Conservation (phyloP, 2,888 invertebrate species). For the Trimorus sp. region DNA sequence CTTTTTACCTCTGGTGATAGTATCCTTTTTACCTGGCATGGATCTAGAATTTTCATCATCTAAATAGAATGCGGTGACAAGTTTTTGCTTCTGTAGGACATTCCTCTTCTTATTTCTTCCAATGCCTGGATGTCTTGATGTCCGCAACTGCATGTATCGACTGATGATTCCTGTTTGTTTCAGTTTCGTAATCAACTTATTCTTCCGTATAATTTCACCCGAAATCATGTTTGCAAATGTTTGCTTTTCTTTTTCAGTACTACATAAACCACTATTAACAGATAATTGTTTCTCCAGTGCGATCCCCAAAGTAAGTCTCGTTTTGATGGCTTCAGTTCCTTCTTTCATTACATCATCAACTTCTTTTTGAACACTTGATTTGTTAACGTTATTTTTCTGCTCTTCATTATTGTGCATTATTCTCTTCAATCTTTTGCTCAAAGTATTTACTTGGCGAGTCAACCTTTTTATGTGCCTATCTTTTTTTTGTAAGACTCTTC, state of each 20-base stretch:
- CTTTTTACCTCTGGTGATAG: constrained; percentile 4
- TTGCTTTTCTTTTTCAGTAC: constrained; percentile 12
- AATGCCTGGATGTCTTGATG: background rate
- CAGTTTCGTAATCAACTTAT: constrained; percentile 6
- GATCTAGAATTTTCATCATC: constrained; percentile 8
- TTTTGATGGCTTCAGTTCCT: constrained; percentile 6
- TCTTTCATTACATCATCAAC: background rate
- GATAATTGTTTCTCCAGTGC: constrained; percentile 7
- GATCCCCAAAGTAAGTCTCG: constrained; percentile 1
- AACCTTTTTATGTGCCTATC: constrained; percentile 21
- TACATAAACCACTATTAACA: background rate
- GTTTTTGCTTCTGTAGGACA: constrained; percentile 6
- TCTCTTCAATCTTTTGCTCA: background rate
- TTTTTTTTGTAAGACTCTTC: constrained; percentile 13
- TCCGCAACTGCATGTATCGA: background rate
- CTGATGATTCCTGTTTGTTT: background rate
- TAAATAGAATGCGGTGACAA: constrained; percentile 11
- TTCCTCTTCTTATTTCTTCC: constrained; percentile 4
- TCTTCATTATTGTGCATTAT: background rate
- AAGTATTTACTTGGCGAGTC: constrained; percentile 14
- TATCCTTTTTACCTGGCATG: constrained; percentile 8
- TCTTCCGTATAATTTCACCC: constrained; percentile 9
- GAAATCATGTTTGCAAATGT: background rate
- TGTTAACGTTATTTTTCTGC: background rate
- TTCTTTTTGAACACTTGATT: background rate